Base-by-base conservation (phyloP, 2,113 vertebrate species). In the Steatornis caripensis region DNA sequence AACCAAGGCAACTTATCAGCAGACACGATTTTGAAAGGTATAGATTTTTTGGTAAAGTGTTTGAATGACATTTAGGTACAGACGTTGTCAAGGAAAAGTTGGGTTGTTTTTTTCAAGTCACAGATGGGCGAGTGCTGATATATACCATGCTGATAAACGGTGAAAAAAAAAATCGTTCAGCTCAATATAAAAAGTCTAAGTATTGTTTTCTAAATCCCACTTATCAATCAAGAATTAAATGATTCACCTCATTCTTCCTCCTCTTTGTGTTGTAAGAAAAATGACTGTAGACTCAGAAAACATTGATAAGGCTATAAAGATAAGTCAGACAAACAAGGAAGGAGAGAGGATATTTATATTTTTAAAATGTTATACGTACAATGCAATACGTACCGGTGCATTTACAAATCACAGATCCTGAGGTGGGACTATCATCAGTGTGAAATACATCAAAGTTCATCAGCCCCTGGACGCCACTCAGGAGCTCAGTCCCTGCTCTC, bases 271-370 rank as follows among this genome's bases (percentile, higher is more conserved):
- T 71, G 20, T 36, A 93, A 96, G 89, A 95, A 95, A 96, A 96
- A 94, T 69, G 3, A 79, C 94, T 79, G 60, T 89, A 82, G 77
- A 41, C 81, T 93, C 77, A 76, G 66, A 91, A 95, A 89, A 91
- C 96, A 91, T 49, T 89, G 94, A 91, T 96, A 96, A 93, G 24
- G 2, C 34, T 49, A 32, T 61, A 65, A 94, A 94, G 94, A 90
- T 95, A 87, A 93, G 58, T 72, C 76, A 76, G 81, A 82, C 84
- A 96, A 97, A 95, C 87, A 96, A 89, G 53, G 69, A 95, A 95
- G 61, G 39, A 81, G 45, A 71, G 45, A 64, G 22, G 26, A 45
- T 34, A 9, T 93, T 85, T 72, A 45, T 72, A 68, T 82, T 82
- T 94, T 78, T 89, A 26, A 94, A 91, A 32, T 69, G 49, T 23